Conservation (phyloP, 2,888 invertebrate species). For the Acheta domesticus region DNA sequence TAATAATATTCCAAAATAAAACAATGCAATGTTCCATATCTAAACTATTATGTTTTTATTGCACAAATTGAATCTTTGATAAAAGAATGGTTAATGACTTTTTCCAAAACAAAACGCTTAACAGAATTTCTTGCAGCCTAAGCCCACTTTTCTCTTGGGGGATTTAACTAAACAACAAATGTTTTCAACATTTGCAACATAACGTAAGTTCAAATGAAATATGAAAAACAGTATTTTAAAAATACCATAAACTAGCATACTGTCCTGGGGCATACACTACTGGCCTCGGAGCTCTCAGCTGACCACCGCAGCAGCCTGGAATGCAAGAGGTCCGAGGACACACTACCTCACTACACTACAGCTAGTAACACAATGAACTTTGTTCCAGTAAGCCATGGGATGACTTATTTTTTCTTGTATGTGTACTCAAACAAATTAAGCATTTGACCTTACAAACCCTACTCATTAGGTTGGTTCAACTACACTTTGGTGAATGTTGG, state of each 20-base stretch:
- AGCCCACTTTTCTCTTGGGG: slow-evolving; percentile 9
- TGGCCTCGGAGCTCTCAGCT: neutral
- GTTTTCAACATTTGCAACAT: neutral
- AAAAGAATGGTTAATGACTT: too few species aligned
- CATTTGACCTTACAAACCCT: neutral
- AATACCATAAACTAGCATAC: slow-evolving; percentile 9
- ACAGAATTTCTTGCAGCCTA: neutral
- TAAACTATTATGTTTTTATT: too few species aligned
- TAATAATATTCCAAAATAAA: too few species aligned
- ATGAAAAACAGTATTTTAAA: slow-evolving; percentile 1
- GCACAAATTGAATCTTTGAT: too few species aligned
- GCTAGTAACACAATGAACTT: slow-evolving; percentile 18
- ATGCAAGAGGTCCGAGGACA: neutral
- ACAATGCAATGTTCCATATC: too few species aligned
- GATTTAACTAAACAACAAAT: slow-evolving; percentile 3
- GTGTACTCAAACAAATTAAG: neutral
- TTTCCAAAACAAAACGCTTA: neutral
- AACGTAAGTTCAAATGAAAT: neutral
- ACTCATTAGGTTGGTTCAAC: neutral
- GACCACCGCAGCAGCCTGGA: slow-evolving; percentile 1
- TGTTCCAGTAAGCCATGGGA: slow-evolving; percentile 12
- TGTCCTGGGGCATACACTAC: neutral
- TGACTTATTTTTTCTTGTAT: neutral
- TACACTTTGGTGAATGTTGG: slow-evolving; percentile 18
- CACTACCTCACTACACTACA: slow-evolving; percentile 8